Base-by-base conservation (phyloP, 2,888 invertebrate genomes). In the Orgyia antiqua region DNA sequence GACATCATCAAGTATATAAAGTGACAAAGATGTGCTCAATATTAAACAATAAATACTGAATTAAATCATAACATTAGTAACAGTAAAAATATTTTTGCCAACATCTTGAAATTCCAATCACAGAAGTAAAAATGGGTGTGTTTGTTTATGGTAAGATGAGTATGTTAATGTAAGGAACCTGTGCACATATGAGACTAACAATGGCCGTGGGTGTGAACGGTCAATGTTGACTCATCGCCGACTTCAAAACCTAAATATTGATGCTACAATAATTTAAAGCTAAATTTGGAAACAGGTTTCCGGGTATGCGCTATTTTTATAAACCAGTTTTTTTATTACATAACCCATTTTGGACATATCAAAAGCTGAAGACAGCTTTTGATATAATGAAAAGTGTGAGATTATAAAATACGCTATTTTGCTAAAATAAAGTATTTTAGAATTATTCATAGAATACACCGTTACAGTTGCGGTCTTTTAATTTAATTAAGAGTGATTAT, bases 171-270 rank as follows among this genome's bases (percentile, higher is more conserved):
- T 40, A 36, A 37, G 39, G 41, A 47, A 59, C 51, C 53, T 58
- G 56, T 51, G 50, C 35, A 24, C 18, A 21, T 32, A 42, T 41
- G 43, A 46, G 48, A 47, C 26, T 35, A 47, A 62, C 57, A 51
- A 51, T 53, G 42, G 42, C 40, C 33, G 72, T 72, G 65, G 74
- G 74, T 46, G 70, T 51, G 36, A 50, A 46, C 58, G 48, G 53
- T 45, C 49, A 44, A 24, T 29, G 47, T 44, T 78, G 76, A 79
- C 53, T 78, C 80, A 80, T 58, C 45, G 36, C 24, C 57, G 63
- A 58, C 53, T 54, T 28, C 55, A 52, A 15, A 65, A 58, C 49
- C 72, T 68, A 73, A 75, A 76, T 66, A 66, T 62, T 57, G 60
- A 57, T 42, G 49, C 39, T 49, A 49, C 42, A 52, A 59, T 62